These are phyloP conservation scores for Anaspis maculata DNA, from an alignment of 2,888 invertebrate genomes.

Conservation along the genomic window DNA sequence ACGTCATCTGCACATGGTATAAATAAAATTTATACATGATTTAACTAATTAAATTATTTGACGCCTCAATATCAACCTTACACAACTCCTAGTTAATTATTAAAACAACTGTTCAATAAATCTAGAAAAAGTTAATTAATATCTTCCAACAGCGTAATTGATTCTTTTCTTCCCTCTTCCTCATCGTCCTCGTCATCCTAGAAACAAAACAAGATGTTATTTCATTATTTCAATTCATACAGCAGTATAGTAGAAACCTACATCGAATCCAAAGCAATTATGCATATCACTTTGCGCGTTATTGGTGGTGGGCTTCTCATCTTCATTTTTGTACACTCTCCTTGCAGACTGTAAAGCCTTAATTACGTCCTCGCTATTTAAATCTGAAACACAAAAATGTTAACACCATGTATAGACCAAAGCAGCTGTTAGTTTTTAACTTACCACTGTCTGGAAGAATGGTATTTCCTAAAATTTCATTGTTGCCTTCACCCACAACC, in stretches of 20 bases:
- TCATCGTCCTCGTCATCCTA: conserved; percentile 41
- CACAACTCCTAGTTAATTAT: no score
- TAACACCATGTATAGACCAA: background rate
- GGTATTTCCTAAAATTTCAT: conserved; percentile 42
- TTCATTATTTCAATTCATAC: background rate
- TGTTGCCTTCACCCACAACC: conserved; percentile 48
- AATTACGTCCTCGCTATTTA: conserved; percentile 42
- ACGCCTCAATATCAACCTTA: no score
- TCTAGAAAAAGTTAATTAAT: background rate
- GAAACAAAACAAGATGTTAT: conserved; percentile 4
- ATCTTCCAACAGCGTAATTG: conserved; percentile 32
- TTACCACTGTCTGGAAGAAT: conserved; percentile 37
- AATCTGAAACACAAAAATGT: conserved; percentile 33
- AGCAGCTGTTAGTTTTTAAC: background rate
- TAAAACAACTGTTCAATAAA: no score
- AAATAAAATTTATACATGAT: no score
- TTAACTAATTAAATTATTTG: no score
- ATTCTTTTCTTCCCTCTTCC: conserved; percentile 31
- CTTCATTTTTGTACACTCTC: conserved; percentile 32
- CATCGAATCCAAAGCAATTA: conserved; percentile 78
- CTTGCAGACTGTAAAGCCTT: conserved; percentile 38
- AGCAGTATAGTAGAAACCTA: conserved; percentile 44
- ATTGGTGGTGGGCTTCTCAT: conserved; percentile 23
- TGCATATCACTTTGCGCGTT: conserved; percentile 52
- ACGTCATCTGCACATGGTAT: no score